Base-by-base conservation (phyloP, 2,113 vertebrate genomes). In the Callaeas wilsoni region DNA sequence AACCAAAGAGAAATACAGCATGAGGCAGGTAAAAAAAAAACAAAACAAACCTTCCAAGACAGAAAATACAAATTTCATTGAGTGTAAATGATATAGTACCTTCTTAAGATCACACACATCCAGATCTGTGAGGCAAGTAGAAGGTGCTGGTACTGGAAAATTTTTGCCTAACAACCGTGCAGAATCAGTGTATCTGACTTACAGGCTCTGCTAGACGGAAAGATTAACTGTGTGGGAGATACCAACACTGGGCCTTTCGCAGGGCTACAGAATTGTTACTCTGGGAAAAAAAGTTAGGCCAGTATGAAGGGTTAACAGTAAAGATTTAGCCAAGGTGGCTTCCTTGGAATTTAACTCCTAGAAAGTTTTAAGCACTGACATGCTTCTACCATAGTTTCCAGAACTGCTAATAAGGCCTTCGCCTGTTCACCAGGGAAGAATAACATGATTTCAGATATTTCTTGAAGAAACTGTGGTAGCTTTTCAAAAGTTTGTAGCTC, bases 401-500 rank as follows among this genome's bases (percentile, higher is more conserved):
- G 78, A 39, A 98, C 93, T 90, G 98, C 97, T 96, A 99, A 62
- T 55, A 99, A 98, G 90, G 98, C 94, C 67, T 94, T 91, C 2
- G 97, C 98, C 79, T 98, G 98, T n/a, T 98, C 97, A 33, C 97
- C 98, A 65, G 97, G 93, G 87, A 97, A 98, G 25, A 84, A 69
- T 52, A 37, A 71, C 29, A 98, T 65, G 29, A 89, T 97, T 47
- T 93, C 97, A 90, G 98, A 97, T 57, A 99, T 85, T 62, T 98
- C 97, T 46, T 95, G 96, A 91, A 98, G 93, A 96, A 98, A 95
- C 65, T 89, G 85, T 64, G 98, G 95, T n/a, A 99, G 97, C 68
- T 98, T 98, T 90, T 98, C 78, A 96, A 99, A 94, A 14, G 98
- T 98, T 94, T 98, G 97, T 44, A 98, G 62, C 85, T 99, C 99